phyloP scores from a whole-genome alignment of 1,140 invertebrate genomes.

The Aphis craccivora region DNA sequence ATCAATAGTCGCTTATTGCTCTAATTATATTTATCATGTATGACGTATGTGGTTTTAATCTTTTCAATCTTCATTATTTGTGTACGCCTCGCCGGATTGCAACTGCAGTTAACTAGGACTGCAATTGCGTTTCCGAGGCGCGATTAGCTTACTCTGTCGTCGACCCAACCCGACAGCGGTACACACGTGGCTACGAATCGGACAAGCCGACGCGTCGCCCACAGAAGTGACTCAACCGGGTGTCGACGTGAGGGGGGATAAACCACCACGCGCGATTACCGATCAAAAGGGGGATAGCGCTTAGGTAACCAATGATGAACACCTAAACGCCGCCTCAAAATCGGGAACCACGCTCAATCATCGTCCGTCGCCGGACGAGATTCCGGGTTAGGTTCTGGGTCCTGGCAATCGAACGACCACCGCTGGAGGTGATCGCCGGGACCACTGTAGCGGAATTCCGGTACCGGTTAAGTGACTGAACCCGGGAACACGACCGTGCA shows the following conservation, averaged over 20 bases:
- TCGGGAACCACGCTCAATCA: neutral
- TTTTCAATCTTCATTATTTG: neutral
- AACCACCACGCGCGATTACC: neutral
- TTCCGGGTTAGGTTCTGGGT: neutral
- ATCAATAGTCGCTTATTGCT: too few species aligned
- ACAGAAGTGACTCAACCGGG: neutral
- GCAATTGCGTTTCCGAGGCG: neutral
- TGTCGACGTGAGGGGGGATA: neutral
- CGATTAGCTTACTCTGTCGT: neutral
- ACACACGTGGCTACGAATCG: slow-evolving; percentile 1
- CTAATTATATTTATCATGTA: too few species aligned
- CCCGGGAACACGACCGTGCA: neutral
- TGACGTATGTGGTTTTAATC: too few species aligned
- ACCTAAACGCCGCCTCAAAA: too few species aligned
- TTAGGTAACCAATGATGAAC: too few species aligned
- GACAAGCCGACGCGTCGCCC: slow-evolving; percentile 10
- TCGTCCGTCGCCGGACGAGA: neutral
- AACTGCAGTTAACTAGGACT: neutral
- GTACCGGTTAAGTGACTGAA: neutral
- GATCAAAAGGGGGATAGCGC: neutral
- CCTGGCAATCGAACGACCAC: neutral
- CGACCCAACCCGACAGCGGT: neutral
- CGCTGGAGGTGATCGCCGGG: neutral
- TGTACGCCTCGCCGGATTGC: slow-evolving; percentile 24
- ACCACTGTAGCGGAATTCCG: fast-evolving